phyloP scores from a whole-genome alignment of 2,888 invertebrate genomes.

The Anaspis maculata region DNA sequence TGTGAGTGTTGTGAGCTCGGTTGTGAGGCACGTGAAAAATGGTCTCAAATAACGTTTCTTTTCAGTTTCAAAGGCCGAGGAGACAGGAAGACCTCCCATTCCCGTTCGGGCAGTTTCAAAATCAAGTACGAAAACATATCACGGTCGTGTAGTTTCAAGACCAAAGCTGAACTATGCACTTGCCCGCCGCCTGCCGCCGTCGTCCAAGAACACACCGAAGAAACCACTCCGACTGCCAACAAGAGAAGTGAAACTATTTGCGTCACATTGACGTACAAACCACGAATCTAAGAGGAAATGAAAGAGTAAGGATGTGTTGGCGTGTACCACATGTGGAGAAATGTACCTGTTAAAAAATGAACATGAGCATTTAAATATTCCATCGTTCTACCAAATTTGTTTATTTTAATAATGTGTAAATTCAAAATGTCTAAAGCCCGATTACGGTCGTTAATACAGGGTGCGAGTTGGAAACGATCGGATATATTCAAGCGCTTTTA shows the following conservation, averaged over 20 bases:
- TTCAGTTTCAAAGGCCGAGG: conserved; percentile 37
- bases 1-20: no score
- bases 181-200: conserved; percentile 27
- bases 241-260: conserved; percentile 39
- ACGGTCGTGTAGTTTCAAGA: conserved; percentile 40
- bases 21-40: no score
- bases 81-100: conserved; percentile 33
- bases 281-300: conserved; percentile 31
- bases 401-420: no score
- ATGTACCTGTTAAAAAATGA: no score
- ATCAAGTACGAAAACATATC: conserved; percentile 39
- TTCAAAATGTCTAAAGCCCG: no score
- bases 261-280: conserved; percentile 41
- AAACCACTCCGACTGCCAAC: conserved; percentile 21
- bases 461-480: no score
- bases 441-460: no score
- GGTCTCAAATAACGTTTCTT: conserved; percentile 6
- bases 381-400: no score
- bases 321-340: no score
- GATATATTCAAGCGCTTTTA: no score
- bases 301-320: neutral
- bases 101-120: conserved; percentile 38
- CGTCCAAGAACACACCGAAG: conserved; percentile 9
- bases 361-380: no score
- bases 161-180: conserved; percentile 37